Evolutionary conservation across 2,888 invertebrate genomes (phyloP).

Genomic region (Cheilosia soror): DNA sequence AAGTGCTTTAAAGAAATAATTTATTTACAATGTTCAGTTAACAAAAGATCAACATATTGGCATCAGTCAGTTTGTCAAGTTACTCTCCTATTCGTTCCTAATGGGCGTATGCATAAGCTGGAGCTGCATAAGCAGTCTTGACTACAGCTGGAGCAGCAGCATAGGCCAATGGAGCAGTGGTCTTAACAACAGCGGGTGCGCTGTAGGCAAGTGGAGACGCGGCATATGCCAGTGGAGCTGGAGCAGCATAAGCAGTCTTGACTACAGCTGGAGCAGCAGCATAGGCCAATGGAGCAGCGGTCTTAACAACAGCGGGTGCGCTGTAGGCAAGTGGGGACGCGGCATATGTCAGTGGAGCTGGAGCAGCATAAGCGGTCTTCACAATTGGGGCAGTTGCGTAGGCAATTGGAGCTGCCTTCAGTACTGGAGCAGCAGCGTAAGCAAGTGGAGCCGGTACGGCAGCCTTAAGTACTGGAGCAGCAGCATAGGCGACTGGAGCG

Average conservation of each 20-base stretch:
- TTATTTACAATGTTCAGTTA: slow-evolving; percentile 54
- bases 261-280: slow-evolving; percentile 72
- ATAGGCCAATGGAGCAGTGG: slow-evolving; percentile 75
- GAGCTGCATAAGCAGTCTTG: slow-evolving; percentile 74
- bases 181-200: slow-evolving; percentile 50
- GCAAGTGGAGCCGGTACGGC: slow-evolving; percentile 5
- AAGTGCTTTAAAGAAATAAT: slow-evolving; percentile 35
- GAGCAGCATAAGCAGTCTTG: slow-evolving; percentile 74
- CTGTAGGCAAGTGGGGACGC: slow-evolving; percentile 47
- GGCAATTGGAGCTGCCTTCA: slow-evolving; percentile 31
- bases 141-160: slow-evolving; percentile 65
- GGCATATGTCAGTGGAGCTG: slow-evolving; percentile 61
- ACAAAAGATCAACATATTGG: slow-evolving; percentile 56
- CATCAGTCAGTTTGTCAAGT: slow-evolving; percentile 36
- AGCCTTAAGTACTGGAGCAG: slow-evolving; percentile 41
- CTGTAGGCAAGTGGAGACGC: slow-evolving; percentile 46
- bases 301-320: slow-evolving; percentile 45
- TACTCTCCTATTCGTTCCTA: slow-evolving; percentile 50
- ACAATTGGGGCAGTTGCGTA: slow-evolving; percentile 42
- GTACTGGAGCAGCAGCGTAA: slow-evolving; percentile 36
- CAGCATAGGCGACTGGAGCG: slow-evolving; percentile 66
- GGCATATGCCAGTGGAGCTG: slow-evolving; percentile 63
- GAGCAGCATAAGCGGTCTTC: slow-evolving; percentile 63
- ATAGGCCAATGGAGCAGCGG: slow-evolving; percentile 75
- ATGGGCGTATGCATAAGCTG: slow-evolving; percentile 77